Conservation (phyloP, 64 coral and sea anemone species). For the Montipora capricornis region DNA sequence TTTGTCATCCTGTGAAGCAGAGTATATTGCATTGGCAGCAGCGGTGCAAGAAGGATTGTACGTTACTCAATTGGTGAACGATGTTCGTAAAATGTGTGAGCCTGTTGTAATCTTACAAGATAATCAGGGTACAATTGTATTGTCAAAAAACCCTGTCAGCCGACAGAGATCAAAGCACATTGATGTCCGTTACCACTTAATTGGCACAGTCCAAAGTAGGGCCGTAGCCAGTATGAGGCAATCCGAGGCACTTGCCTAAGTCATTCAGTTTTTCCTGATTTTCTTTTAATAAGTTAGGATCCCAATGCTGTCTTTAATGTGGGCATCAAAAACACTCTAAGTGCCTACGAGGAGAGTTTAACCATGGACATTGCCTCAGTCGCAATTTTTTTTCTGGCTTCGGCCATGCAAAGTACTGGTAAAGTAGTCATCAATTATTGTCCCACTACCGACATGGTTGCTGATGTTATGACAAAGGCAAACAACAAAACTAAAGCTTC, state of each 20-base stretch:
- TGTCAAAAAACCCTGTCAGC: constrained; percentile 47
- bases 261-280: too few species aligned
- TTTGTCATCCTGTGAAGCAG: constrained; percentile 46
- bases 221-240: too few species aligned
- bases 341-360: too few species aligned
- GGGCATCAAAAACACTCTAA: too few species aligned
- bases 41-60: constrained; percentile 41
- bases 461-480: constrained; percentile 43
- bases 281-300: too few species aligned
- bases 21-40: constrained; percentile 15
- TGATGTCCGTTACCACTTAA: constrained; percentile 37
- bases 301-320: too few species aligned
- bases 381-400: too few species aligned
- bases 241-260: too few species aligned
- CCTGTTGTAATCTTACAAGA: constrained; percentile 2
- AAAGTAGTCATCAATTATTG: constrained; percentile 33
- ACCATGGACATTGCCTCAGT: too few species aligned
- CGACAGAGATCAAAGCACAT: constrained; percentile 51
- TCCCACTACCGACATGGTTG: constrained; percentile 21
- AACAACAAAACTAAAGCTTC: constrained; percentile 31
- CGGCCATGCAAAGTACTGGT: neutral
- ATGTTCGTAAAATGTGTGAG: neutral
- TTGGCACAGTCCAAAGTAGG: neutral
- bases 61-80: constrained; percentile 2
- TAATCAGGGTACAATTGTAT: constrained; percentile 48